phyloP scores from a whole-genome alignment of 35 echinoderm and acorn worm species.

The Apostichopus japonicus region DNA sequence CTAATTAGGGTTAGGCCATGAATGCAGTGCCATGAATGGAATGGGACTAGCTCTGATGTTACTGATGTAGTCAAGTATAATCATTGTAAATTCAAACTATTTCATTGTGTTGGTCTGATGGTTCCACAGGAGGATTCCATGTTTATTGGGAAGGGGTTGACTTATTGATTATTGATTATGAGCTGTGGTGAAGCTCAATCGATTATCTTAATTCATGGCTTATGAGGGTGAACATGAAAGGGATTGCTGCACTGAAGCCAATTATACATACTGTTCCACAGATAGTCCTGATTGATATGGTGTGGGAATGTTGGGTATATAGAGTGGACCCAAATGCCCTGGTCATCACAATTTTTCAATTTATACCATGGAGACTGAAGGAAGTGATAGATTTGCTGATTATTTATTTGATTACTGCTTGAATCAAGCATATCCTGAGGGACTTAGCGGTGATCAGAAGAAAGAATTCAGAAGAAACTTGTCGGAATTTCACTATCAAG shows the following conservation, averaged over 20 bases:
- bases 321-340: not conserved
- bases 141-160: too few relatives aligned
- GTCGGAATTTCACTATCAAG: slow-evolving; percentile 15
- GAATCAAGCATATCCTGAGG: not conserved
- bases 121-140: too few relatives aligned
- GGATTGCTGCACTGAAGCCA: not conserved
- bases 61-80: too few relatives aligned
- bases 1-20: too few relatives aligned
- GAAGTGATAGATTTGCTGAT: not conserved
- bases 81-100: too few relatives aligned
- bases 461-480: slow-evolving; percentile 18
- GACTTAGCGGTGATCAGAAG: not conserved
- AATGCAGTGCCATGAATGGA: too few relatives aligned
- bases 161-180: not conserved
- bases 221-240: not conserved
- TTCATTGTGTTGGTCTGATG: too few relatives aligned
- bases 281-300: too few relatives aligned
- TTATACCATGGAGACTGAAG: not conserved
- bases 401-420: not conserved
- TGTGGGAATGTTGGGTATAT: too few relatives aligned
- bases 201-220: not conserved
- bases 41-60: too few relatives aligned
- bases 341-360: not conserved
- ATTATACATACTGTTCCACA: too few relatives aligned
- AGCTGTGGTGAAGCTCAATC: not conserved